A percentile compares a stretch with the other conserved stretches of the same genome.
Conservation (phyloP, 2,113 vertebrate species). For the Cricetomys ansorgei region DNA sequence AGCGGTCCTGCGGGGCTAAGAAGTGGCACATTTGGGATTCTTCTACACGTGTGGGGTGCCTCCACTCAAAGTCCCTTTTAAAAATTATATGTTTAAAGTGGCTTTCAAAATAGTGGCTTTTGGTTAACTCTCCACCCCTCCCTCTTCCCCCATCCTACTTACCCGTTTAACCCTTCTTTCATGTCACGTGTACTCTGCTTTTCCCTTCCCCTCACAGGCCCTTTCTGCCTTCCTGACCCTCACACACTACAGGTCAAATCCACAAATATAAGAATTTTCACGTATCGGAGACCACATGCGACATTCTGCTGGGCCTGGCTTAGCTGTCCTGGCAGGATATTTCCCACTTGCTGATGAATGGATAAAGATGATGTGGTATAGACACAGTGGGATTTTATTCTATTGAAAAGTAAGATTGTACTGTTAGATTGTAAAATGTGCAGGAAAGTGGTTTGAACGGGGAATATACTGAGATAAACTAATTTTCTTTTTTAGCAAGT, state of each 20-base stretch:
- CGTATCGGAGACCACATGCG: neutral
- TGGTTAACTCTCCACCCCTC: neutral
- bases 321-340: neutral
- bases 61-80: neutral
- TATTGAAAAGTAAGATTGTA: neutral
- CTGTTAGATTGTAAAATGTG: neutral
- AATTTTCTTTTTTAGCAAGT: neutral
- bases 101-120: neutral
- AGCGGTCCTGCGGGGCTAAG: neutral
- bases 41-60: neutral
- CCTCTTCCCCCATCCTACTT: neutral
- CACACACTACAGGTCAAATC: neutral
- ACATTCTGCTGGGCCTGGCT: neutral
- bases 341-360: neutral
- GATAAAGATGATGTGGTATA: neutral
- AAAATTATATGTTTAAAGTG: neutral
- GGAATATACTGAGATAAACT: neutral
- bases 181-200: too few relatives aligned
- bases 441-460: neutral
- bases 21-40: constrained; percentile 31
- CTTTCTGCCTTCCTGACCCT: neutral
- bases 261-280: too few relatives aligned
- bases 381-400: neutral
- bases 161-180: neutral
- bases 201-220: neutral